These are phyloP conservation scores for Neofelis nebulosa DNA, from an alignment of 2,113 vertebrate genomes.

Conservation along the genomic window DNA sequence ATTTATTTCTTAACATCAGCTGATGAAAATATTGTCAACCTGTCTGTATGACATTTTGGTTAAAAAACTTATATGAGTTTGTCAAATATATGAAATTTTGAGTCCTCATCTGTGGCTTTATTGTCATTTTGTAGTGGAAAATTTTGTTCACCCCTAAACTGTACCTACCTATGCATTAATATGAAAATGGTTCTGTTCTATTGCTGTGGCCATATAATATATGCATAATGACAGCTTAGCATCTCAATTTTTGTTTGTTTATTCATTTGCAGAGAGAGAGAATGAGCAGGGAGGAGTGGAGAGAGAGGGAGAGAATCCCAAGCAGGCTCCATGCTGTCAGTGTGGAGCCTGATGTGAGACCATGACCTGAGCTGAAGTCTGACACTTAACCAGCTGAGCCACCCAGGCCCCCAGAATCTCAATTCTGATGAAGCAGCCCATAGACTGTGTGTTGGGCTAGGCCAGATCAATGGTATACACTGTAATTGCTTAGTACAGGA, in stretches of 20 bases:
- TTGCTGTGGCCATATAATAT: not conserved
- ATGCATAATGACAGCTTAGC: not conserved
- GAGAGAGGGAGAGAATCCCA: too few species aligned
- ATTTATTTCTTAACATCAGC: not conserved
- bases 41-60: not conserved
- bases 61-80: not conserved
- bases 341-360: too few species aligned
- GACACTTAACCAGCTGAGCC: too few species aligned
- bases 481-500: not conserved
- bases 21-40: not conserved
- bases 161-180: not conserved
- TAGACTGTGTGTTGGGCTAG: not conserved
- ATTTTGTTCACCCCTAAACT: not conserved
- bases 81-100: not conserved
- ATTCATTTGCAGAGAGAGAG: too few species aligned
- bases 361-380: too few species aligned
- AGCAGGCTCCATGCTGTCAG: too few species aligned
- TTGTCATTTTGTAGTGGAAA: conserved; percentile 5
- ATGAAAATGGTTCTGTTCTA: not conserved
- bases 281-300: too few species aligned
- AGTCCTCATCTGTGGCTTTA: not conserved
- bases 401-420: not conserved
- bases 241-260: not conserved
- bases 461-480: not conserved
- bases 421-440: not conserved